phyloP scores from a whole-genome alignment of 1,140 invertebrate species.

The Andrena cerasifolii region DNA sequence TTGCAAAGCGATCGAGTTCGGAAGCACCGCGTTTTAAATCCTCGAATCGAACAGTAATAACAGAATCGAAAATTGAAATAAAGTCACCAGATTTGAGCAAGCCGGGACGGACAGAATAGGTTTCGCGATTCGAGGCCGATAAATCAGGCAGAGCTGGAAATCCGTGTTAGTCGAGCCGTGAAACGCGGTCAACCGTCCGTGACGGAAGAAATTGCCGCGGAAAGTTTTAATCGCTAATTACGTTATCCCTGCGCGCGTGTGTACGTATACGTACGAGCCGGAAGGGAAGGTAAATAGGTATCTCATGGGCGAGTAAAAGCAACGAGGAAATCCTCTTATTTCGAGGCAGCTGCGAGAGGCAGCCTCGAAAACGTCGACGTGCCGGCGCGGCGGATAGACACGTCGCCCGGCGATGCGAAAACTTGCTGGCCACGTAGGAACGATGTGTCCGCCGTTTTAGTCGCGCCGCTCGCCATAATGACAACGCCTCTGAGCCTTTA shows the following conservation, averaged over 20 bases:
- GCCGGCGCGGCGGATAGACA: constrained; percentile 49
- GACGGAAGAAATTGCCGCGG: constrained; percentile 62
- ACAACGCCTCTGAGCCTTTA: constrained; percentile 59
- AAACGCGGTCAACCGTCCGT: constrained; percentile 63
- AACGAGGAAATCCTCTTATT: constrained; percentile 59
- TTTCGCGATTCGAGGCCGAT: constrained; percentile 19
- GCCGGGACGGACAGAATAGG: not conserved
- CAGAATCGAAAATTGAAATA: not conserved
- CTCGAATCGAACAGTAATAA: not conserved
- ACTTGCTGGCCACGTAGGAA: constrained; percentile 67
- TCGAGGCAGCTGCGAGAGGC: constrained; percentile 43
- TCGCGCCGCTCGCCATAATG: constrained; percentile 58
- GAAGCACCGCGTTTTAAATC: no score
- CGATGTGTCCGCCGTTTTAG: constrained; percentile 67
- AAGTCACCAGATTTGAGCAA: not conserved
- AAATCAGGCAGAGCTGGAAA: constrained; percentile 42
- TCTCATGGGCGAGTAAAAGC: constrained; percentile 27
- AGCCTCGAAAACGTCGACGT: constrained; percentile 31
- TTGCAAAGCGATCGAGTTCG: no score
- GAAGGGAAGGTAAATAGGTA: constrained; percentile 1
- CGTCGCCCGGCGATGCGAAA: constrained; percentile 58
- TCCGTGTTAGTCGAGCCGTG: constrained; percentile 48
- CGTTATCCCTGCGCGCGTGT: constrained; percentile 20
- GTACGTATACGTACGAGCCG: not conserved
- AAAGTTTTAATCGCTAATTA: constrained; percentile 74